phyloP scores from a whole-genome alignment of 2,797 vertebrate species.

The Eulemur coronatus region DNA sequence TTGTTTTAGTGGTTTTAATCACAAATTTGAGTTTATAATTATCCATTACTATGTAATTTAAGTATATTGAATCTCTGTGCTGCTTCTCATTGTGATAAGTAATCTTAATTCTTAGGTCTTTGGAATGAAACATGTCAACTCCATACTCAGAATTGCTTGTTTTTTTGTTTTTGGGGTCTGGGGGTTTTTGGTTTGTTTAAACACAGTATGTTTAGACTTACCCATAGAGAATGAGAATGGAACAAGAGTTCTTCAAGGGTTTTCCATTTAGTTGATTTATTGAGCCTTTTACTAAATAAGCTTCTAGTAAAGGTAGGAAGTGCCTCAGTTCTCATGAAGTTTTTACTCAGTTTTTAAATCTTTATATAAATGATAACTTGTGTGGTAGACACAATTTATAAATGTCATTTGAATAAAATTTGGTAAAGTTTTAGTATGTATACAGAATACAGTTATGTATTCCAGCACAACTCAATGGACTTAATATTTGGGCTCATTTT shows the following conservation, averaged over 20 bases:
- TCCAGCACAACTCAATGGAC: not conserved
- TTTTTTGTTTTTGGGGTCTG: not conserved
- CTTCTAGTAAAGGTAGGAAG: not conserved
- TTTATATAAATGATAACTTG: not conserved
- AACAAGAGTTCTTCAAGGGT: not conserved
- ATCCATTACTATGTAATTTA: not conserved
- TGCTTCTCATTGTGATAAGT: constrained; percentile 29
- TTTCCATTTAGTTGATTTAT: not conserved
- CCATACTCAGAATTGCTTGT: not conserved
- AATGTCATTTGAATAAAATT: constrained; percentile 30
- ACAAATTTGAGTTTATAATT: constrained; percentile 26
- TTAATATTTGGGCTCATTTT: not conserved
- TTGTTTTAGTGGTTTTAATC: constrained; percentile 28
- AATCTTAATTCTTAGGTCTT: constrained; percentile 1
- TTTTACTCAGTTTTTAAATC: not conserved
- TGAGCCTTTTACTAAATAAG: not conserved
- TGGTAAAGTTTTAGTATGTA: not conserved
- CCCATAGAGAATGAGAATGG: not conserved
- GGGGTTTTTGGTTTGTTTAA: not conserved
- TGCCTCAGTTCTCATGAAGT: not conserved
- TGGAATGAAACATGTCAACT: not conserved
- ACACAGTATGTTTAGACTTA: not conserved
- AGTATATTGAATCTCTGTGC: constrained; percentile 22
- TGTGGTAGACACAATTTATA: not conserved
- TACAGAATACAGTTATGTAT: not conserved